These are phyloP conservation scores for Lophotriccus pileatus DNA, from an alignment of 2,797 vertebrate species.

Conservation along the genomic window DNA sequence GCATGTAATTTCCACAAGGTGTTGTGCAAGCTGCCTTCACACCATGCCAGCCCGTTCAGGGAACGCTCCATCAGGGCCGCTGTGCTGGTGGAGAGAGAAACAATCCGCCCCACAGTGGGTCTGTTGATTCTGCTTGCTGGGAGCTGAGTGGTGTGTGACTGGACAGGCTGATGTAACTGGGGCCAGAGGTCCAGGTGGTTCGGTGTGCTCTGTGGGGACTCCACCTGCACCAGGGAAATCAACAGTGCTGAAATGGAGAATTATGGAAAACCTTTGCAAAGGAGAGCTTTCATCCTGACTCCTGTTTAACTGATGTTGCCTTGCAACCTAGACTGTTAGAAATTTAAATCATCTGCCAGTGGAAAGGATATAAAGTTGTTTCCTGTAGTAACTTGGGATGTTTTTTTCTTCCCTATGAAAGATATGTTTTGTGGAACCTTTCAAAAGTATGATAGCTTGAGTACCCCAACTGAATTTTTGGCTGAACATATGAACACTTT, in stretches of 20 bases:
- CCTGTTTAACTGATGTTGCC: not conserved
- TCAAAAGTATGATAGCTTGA: not conserved
- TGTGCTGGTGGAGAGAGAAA: not conserved
- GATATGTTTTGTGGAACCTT: not conserved
- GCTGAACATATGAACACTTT: not conserved
- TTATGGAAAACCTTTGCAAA: not conserved
- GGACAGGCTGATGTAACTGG: not conserved
- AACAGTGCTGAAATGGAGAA: not conserved
- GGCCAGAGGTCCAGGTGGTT: rapidly evolving
- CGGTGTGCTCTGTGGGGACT: not conserved
- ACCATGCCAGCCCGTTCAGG: not conserved
- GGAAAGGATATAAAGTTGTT: not conserved
- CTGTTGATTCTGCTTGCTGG: not conserved
- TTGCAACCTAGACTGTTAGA: not conserved
- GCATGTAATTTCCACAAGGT: not conserved
- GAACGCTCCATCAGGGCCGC: not conserved
- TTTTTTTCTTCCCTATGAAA: not conserved
- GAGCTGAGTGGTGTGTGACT: not conserved
- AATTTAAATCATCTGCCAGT: not conserved
- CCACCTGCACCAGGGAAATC: not conserved
- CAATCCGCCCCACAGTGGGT: not conserved
- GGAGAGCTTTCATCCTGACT: not conserved
- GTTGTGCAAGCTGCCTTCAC: not conserved
- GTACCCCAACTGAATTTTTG: not conserved
- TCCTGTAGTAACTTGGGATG: not conserved